Percentiles rank a stretch among this genome's conserved stretches.
Evolutionary conservation across 2,113 vertebrate genomes (phyloP).

Genomic region (Columba janthina): DNA sequence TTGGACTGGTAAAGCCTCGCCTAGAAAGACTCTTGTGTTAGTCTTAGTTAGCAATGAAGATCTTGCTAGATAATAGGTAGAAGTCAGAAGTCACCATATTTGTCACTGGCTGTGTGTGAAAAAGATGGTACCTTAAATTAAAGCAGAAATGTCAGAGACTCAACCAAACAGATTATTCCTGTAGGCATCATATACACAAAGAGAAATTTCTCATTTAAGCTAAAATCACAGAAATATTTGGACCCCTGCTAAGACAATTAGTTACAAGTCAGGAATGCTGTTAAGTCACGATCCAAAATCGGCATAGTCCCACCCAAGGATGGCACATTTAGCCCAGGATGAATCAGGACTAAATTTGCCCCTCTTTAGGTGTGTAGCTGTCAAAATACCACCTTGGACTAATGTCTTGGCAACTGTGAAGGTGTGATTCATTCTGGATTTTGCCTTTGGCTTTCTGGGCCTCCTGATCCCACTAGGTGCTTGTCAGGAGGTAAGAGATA

Average conservation of each 20-base stretch:
- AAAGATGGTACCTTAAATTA: not conserved
- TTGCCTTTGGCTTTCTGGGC: not conserved
- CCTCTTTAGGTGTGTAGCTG: not conserved
- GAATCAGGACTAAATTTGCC: not conserved
- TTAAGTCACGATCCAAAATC: not conserved
- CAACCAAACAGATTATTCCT: not conserved
- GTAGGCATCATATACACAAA: not conserved
- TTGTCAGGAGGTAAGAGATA: accelerated
- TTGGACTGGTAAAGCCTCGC: not conserved
- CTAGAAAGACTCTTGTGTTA: not conserved
- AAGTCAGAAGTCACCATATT: not conserved
- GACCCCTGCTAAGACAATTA: not conserved
- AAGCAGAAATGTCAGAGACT: accelerated
- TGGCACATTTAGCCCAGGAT: not conserved
- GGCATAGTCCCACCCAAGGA: not conserved
- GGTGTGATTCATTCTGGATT: not conserved
- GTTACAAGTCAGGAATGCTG: not conserved
- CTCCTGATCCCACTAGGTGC: not conserved
- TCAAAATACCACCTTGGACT: not conserved
- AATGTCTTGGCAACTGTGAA: not conserved
- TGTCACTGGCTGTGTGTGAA: not conserved
- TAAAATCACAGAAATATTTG: not conserved
- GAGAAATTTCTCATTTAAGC: not conserved
- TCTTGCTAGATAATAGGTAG: not conserved
- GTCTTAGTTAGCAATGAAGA: not conserved